Evolutionary conservation across 2,888 invertebrate genomes (phyloP).

Genomic region (Synergus laeviventris): DNA sequence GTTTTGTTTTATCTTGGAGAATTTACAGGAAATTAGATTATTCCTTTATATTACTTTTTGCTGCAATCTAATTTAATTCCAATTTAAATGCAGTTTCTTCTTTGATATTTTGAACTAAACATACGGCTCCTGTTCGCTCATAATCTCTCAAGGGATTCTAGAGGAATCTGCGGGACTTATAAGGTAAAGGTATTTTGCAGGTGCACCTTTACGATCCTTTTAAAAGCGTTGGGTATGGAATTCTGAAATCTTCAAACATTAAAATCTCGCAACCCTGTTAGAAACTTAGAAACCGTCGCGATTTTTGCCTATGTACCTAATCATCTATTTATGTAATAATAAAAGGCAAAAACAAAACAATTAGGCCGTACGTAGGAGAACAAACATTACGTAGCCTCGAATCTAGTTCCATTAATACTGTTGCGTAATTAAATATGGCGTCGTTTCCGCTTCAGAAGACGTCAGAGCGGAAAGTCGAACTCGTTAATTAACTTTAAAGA

Average conservation of each 20-base stretch:
- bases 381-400: background rate
- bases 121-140: background rate
- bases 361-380: background rate
- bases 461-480: slow-evolving; percentile 39
- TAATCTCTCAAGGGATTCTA: background rate
- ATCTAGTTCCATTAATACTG: slow-evolving; percentile 36
- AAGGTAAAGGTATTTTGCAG: slow-evolving; percentile 28
- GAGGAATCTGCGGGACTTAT: slow-evolving; percentile 21
- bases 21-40: background rate
- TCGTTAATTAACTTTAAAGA: slow-evolving; percentile 38
- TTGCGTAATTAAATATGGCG: slow-evolving; percentile 39
- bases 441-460: slow-evolving; percentile 30
- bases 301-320: too few relatives aligned
- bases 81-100: background rate
- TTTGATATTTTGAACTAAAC: background rate
- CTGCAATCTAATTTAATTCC: background rate
- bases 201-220: slow-evolving; percentile 7
- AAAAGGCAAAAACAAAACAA: slow-evolving; percentile 3
- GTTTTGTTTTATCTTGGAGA: background rate
- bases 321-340: background rate
- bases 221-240: background rate
- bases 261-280: background rate
- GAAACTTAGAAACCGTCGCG: background rate
- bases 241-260: background rate
- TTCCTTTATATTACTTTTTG: background rate